phyloP scores from a whole-genome alignment of 2,888 invertebrate genomes.

The Sarcophaga caerulescens region DNA sequence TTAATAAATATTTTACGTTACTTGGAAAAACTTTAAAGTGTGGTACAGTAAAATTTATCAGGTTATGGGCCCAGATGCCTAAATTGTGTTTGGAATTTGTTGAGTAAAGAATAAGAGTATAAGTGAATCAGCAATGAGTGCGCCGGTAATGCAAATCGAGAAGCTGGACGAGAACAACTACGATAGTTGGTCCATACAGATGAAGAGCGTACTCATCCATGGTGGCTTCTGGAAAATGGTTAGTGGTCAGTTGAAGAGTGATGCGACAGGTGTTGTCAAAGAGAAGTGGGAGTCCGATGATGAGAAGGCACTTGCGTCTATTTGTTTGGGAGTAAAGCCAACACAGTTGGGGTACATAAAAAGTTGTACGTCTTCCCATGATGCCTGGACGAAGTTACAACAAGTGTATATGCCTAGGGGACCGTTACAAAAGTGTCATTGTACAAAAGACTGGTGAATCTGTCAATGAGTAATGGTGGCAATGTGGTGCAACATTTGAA shows the following conservation, averaged over 20 bases:
- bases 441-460: no score
- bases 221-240: constrained; percentile 21
- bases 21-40: no score
- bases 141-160: constrained; percentile 23
- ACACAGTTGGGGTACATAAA: constrained; percentile 49
- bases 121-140: constrained; percentile 6
- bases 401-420: constrained; percentile 21
- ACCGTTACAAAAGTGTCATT: constrained; percentile 52
- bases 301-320: constrained; percentile 35
- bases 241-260: background rate
- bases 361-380: constrained; percentile 44
- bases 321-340: constrained; percentile 48
- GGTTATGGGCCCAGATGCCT: no score
- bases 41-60: no score
- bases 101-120: no score
- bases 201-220: constrained; percentile 51
- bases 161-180: constrained; percentile 33
- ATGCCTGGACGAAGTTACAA: constrained; percentile 36
- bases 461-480: constrained; percentile 35
- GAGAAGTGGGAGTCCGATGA: constrained; percentile 37
- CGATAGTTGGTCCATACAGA: constrained; percentile 38
- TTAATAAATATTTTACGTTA: no score
- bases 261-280: background rate
- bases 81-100: no score
- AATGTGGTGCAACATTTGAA: constrained; percentile 26